These are phyloP conservation scores for chimpanzee (Pan troglodytes) DNA, from an alignment of 2,113 vertebrate genomes.

Conservation along the genomic window NHGRI_mPanTro3-v2.1_pri NC_072409.2:31690001-31690500, in stretches of 20 bases:
- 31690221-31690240: background rate
- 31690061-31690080: background rate
- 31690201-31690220: background rate
- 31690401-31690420: background rate
- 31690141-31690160: constrained; percentile 14
- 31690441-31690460: background rate
- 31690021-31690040: background rate
- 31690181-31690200: background rate
- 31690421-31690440: background rate
- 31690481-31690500: background rate
- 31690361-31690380: background rate
- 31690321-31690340: background rate
- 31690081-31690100: background rate
- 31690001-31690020: background rate
- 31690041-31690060: background rate
- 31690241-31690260: constrained; percentile 19
- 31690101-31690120: background rate
- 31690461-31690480: background rate
- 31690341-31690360: background rate
- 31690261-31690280: background rate
- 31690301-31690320: background rate
- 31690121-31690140: constrained; percentile 8
- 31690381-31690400: background rate
- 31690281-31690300: constrained; percentile 19
- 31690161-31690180: background rate